Evolutionary conservation across 1,140 invertebrate genomes (phyloP), one percentile per base, ranked within the genome.

Genomic region (Apolygus lucorum): DNA sequence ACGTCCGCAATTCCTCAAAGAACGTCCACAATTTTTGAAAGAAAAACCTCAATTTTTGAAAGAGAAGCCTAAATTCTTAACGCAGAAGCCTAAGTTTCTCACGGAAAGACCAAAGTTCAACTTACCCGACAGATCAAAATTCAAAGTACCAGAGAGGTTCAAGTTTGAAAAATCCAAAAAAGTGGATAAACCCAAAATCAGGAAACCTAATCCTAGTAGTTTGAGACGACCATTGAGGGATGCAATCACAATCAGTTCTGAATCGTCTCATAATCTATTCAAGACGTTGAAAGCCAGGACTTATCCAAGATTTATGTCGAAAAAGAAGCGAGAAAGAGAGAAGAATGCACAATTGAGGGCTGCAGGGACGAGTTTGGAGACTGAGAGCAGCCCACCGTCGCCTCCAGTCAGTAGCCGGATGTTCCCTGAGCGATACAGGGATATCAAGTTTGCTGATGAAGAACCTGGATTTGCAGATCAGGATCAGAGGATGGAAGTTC

Each of bases 291-390:
- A 86, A 76, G 88, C 88, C 70, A 84, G 84, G 72, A 91, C 89
- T 0, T 90, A 88, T 77, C 90, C 90, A 0, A 82, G 88, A 67
- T 81, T 90, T 29, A 90, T 92, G 74, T 83, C 84, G 52, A 85
- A 82, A 71, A 88, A 86, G 72, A 85, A 80, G 71, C 73, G 66
- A 66, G 28, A 73, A 63, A 27, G 63, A 21, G 62, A 68, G 27
- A 70, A 72, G 21, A 8, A 14, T 22, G n/a, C 63, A 22, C 63
- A 21, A 11, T 2, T 52, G 13, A 14, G 17, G 49, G 54, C 70
- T 14, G 67, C 28, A 24, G 66, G 62, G 49, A 67, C 34, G 27
- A 68, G 66, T 25, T 54, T 68, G 29, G 68, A 71, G 8, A 70
- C 72, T 4, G 69, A 72, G 25, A 75, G 69, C 64, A 71, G 63